These are phyloP conservation scores for Drosophila pandora DNA, from an alignment of 1,140 invertebrate genomes.

Conservation along the genomic window DNA sequence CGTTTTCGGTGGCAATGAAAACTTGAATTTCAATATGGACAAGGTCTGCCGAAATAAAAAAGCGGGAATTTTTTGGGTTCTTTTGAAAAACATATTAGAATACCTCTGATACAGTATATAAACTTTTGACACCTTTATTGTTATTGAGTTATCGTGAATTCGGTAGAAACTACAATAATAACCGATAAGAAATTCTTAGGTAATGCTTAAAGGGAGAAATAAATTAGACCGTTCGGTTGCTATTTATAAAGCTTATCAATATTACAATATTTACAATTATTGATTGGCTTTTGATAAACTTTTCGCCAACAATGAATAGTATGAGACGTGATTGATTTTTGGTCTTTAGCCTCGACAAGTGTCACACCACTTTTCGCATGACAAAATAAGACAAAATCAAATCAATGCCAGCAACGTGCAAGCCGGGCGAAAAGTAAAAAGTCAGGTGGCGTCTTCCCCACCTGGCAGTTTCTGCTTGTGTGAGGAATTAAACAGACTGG, in stretches of 20 bases:
- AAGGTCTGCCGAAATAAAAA: background rate
- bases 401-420: slow-evolving; percentile 42
- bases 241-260: slow-evolving; percentile 17
- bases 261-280: slow-evolving; percentile 32
- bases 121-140: background rate
- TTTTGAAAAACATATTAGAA: background rate
- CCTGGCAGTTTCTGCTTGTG: background rate
- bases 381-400: slow-evolving; percentile 23
- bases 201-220: slow-evolving; percentile 7
- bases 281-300: slow-evolving; percentile 23
- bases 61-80: background rate
- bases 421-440: slow-evolving; percentile 18
- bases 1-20: background rate
- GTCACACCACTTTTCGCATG: slow-evolving; percentile 35
- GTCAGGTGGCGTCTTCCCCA: slow-evolving; percentile 44
- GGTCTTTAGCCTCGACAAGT: slow-evolving; percentile 13
- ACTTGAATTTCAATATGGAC: background rate
- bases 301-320: slow-evolving; percentile 19
- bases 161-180: background rate
- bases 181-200: slow-evolving; percentile 31
- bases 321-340: slow-evolving; percentile 37
- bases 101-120: background rate
- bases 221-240: slow-evolving; percentile 10
- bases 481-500: slow-evolving; percentile 7
- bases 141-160: background rate